Evolutionary conservation across 2,113 vertebrate species (phyloP).

Genomic region (Cavia porcellus): DNA sequence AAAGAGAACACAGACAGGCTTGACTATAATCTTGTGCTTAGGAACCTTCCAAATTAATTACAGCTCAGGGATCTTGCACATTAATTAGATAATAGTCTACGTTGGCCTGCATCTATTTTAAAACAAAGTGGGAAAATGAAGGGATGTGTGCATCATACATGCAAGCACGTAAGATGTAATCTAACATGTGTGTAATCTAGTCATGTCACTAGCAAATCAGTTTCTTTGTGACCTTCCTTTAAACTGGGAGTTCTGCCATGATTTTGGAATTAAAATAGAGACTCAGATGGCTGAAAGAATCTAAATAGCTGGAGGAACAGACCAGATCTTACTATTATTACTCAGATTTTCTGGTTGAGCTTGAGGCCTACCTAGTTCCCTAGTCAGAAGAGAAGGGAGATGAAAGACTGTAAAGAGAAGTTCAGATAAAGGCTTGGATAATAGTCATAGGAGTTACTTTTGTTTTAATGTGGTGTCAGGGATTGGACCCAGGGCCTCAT

Average conservation of each 20-base stretch:
- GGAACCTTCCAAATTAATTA: background rate
- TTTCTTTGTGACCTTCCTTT: background rate
- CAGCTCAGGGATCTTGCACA: background rate
- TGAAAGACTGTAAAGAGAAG: background rate
- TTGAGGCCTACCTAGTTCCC: background rate
- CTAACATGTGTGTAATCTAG: too few species aligned
- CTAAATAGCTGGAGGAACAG: slow-evolving; percentile 18
- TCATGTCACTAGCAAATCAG: background rate
- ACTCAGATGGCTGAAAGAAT: slow-evolving; percentile 31
- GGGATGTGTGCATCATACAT: accelerated
- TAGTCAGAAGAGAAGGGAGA: background rate
- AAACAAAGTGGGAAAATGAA: background rate
- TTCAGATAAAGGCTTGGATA: background rate
- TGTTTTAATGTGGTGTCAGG: background rate
- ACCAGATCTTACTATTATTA: background rate
- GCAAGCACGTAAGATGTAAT: background rate
- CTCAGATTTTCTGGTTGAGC: slow-evolving; percentile 14
- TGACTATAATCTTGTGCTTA: slow-evolving; percentile 30
- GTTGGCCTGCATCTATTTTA: background rate
- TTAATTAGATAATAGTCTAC: background rate
- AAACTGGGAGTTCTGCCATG: background rate
- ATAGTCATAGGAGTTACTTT: background rate
- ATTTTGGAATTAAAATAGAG: slow-evolving; percentile 27
- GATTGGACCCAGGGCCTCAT: background rate
- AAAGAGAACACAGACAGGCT: background rate